phyloP scores from a whole-genome alignment of 2,888 invertebrate genomes.

The Eugnorisma glareosa region DNA sequence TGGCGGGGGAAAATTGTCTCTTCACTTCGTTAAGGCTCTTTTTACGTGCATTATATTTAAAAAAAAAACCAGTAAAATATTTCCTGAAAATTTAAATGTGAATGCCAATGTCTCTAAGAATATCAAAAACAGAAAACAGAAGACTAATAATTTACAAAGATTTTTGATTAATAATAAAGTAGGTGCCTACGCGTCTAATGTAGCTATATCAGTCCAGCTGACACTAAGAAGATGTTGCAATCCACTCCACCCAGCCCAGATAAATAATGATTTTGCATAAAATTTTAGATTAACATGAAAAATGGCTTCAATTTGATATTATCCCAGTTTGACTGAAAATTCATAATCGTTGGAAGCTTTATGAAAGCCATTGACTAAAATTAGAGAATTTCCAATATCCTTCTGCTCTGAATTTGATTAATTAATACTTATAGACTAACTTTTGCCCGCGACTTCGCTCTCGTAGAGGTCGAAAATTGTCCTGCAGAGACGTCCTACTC shows the following conservation, averaged over 20 bases:
- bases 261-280: constrained; percentile 37
- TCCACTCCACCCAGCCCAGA: background rate
- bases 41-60: too few relatives aligned
- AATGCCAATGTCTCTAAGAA: too few relatives aligned
- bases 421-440: constrained; percentile 19
- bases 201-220: constrained; percentile 5
- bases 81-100: too few relatives aligned
- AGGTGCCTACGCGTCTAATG: background rate
- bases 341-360: constrained; percentile 28
- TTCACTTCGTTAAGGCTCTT: too few relatives aligned
- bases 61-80: too few relatives aligned
- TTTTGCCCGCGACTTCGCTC: background rate
- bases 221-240: constrained; percentile 10
- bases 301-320: constrained; percentile 37
- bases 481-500: background rate
- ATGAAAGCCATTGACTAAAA: constrained; percentile 21
- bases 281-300: constrained; percentile 27
- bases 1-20: too few relatives aligned
- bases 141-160: background rate
- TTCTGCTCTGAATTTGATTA: constrained; percentile 6
- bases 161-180: background rate
- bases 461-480: background rate
- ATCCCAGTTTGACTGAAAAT: constrained; percentile 17
- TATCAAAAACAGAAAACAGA: background rate
- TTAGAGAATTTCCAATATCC: constrained; percentile 45